phyloP scores from a whole-genome alignment of 2,888 invertebrate genomes.

The Autographa pulchrina region DNA sequence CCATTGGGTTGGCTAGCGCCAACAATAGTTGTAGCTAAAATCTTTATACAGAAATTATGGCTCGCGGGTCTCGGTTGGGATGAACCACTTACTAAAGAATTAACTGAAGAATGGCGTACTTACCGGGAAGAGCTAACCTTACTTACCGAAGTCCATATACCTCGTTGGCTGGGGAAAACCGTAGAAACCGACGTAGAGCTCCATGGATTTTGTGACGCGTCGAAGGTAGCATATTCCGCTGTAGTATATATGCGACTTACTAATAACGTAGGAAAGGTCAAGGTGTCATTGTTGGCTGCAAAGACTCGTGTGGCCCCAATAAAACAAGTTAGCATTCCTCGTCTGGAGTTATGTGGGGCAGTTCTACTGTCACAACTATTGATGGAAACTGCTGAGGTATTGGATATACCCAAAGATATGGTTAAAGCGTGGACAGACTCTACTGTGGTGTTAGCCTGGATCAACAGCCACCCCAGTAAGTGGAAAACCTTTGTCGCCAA shows the following conservation, averaged over 20 bases:
- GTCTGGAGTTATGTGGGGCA: too few relatives aligned
- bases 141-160: background rate
- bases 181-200: background rate
- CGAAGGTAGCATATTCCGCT: background rate
- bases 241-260: background rate
- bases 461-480: background rate
- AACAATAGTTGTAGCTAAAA: too few relatives aligned
- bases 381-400: too few relatives aligned
- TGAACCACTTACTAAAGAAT: constrained; percentile 24
- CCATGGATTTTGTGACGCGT: background rate
- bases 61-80: constrained; percentile 53
- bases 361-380: too few relatives aligned
- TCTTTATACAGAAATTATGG: too few relatives aligned
- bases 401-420: background rate
- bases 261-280: background rate
- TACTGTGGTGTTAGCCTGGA: background rate
- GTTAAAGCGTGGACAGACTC: background rate
- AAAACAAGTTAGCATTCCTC: background rate
- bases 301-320: background rate
- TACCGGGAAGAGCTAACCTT: background rate
- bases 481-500: background rate
- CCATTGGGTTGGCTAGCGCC: constrained; percentile 52
- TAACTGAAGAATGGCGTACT: background rate
- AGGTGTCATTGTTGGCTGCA: background rate
- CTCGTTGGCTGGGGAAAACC: background rate